A percentile compares a stretch with the other conserved stretches of the same genome.
Evolutionary conservation across 2,797 vertebrate genomes (phyloP).

Genomic region (Squalus acanthias): DNA sequence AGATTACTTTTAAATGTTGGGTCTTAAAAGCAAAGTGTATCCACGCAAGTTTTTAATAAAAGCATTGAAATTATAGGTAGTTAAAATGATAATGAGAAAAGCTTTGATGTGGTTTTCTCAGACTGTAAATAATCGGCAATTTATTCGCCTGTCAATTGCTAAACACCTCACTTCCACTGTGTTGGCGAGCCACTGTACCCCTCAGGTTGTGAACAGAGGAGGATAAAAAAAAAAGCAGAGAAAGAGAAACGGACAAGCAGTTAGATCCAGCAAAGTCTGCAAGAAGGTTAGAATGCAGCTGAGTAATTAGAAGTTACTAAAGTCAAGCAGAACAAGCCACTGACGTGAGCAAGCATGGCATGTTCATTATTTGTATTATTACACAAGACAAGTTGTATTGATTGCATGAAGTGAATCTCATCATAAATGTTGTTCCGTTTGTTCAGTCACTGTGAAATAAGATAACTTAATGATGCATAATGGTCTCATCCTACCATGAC

Average conservation of each 20-base stretch:
- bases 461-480: background rate
- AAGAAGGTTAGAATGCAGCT: background rate
- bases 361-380: background rate
- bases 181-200: background rate
- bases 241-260: background rate
- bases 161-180: background rate
- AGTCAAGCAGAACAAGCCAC: background rate
- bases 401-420: background rate
- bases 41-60: background rate
- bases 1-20: background rate
- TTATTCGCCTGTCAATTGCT: background rate
- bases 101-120: background rate
- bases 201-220: background rate
- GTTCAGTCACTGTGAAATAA: background rate
- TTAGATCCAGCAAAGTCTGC: background rate
- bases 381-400: background rate
- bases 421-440: background rate
- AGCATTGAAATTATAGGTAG: background rate
- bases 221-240: background rate
- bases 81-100: background rate
- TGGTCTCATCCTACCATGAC: background rate
- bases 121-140: background rate
- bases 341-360: background rate
- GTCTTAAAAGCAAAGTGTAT: background rate
- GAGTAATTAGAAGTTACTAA: background rate